Base-by-base conservation (phyloP, 2,888 invertebrate genomes). In the Dusona sp. region DNA sequence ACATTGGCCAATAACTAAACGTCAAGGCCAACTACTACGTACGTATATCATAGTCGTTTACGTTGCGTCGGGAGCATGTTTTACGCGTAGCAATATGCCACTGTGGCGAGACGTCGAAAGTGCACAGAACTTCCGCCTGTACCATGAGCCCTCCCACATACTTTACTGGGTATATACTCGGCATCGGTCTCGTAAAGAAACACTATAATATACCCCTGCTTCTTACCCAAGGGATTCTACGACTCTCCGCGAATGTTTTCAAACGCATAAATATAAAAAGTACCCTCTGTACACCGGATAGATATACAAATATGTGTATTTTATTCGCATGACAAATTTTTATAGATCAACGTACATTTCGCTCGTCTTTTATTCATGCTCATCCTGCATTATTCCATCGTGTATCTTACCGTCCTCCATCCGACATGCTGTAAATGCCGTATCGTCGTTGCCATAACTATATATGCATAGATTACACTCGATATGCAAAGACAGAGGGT, bases 141-240 rank as follows among this genome's bases (percentile, higher is more conserved):
- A 57, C 51, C 42, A 45, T 68, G 29, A 29, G 42, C 57, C 61
- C 45, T 45, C 45, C 33, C 70, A 45, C 61, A 22, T 42, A 54
- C 29, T 79, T 61, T 38, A 36, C 29, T 29, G 22, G 36, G 61
- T 65, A 54, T 65, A 81, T 38, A 78, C 67, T 83, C 68, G 48
- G 80, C 84, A 82, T 84, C 70, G 87, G 82, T 82, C 81, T 87
- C 87, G 87, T 87, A 84, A 84, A 87, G 84, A 84, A 86, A 84
- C 80, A 75, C 79, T 72, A 79, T 79, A 75, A 72, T 83, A 79
- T 70, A 79, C 64, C 79, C 78, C 61, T 38, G 16, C 45, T 48
- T 57, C 36, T 61, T 64, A 45, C 82, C 36, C 73, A 13, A 67
- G 82, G 79, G 84, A 87, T 81, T 75, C 84, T 25, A 77, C 82